phyloP scores from a whole-genome alignment of 2,888 invertebrate genomes.

The Cheilosia soror region DNA sequence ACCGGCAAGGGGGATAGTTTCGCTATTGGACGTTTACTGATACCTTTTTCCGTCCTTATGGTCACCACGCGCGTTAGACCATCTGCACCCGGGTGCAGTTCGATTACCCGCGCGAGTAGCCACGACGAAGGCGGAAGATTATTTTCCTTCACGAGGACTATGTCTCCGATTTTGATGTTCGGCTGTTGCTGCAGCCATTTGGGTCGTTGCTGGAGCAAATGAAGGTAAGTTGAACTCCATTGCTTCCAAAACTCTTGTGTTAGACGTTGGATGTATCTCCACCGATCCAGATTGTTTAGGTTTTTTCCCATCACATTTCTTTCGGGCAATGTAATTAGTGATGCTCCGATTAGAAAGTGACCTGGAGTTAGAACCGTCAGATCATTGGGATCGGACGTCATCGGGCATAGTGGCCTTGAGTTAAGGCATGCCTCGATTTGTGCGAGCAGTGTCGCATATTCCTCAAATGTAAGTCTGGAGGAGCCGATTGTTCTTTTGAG shows the following conservation, averaged over 20 bases:
- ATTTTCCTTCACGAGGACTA: conserved; percentile 15
- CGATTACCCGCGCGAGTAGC: background rate
- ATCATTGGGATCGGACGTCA: background rate
- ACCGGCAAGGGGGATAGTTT: conserved; percentile 1
- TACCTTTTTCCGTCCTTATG: background rate
- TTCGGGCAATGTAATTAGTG: background rate
- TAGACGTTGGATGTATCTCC: background rate
- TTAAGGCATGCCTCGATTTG: conserved; percentile 15
- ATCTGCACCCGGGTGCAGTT: background rate
- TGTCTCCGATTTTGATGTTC: conserved; percentile 18
- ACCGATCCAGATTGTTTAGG: background rate
- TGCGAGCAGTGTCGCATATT: conserved; percentile 6
- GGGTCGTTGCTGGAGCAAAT: background rate
- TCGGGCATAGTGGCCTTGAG: conserved; percentile 1
- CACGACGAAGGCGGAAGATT: conserved; percentile 26
- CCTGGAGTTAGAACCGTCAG: background rate
- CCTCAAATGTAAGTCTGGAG: conserved; percentile 1
- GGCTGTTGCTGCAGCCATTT: conserved; percentile 1
- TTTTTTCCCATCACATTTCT: background rate
- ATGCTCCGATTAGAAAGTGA: background rate
- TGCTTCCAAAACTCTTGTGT: too few relatives aligned
- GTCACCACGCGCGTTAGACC: background rate
- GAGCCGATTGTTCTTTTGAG: background rate
- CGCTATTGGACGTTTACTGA: background rate
- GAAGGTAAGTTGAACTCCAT: too few relatives aligned